These are phyloP conservation scores for Sciurus carolinensis DNA, from an alignment of 2,797 vertebrate species.

Conservation along the genomic window DNA sequence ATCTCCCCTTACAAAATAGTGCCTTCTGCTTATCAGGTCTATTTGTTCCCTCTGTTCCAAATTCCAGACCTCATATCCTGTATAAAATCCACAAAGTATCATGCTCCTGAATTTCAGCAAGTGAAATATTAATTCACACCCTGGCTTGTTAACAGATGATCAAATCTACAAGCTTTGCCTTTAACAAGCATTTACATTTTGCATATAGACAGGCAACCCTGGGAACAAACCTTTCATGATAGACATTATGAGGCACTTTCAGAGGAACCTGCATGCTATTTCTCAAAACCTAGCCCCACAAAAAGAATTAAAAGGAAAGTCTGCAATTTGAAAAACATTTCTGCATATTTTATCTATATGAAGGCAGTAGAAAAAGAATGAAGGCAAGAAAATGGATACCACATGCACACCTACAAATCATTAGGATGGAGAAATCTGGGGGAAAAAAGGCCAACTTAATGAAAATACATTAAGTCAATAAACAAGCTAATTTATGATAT, in stretches of 20 bases:
- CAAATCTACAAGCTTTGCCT: neutral
- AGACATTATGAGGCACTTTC: neutral
- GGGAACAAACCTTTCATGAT: neutral
- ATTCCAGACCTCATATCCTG: neutral
- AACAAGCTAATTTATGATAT: neutral
- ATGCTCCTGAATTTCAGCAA: slow-evolving; percentile 7
- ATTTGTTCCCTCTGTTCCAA: neutral
- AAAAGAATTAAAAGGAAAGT: neutral
- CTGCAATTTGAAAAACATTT: neutral
- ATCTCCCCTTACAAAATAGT: slow-evolving; percentile 1
- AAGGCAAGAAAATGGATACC: neutral
- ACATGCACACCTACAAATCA: neutral
- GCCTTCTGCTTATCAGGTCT: neutral
- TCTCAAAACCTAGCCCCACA: slow-evolving; percentile 12
- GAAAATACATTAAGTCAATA: neutral
- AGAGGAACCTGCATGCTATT: neutral
- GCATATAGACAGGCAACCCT: neutral
- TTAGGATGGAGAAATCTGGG: neutral
- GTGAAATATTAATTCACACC: neutral
- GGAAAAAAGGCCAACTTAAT: neutral
- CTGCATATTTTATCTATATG: neutral
- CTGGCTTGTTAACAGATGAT: neutral
- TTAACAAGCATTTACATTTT: neutral
- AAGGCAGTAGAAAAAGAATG: neutral
- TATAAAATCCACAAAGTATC: slow-evolving; percentile 14